Conservation (phyloP, 1,140 invertebrate species). For the Pseudomyrmex flavicornis region DNA sequence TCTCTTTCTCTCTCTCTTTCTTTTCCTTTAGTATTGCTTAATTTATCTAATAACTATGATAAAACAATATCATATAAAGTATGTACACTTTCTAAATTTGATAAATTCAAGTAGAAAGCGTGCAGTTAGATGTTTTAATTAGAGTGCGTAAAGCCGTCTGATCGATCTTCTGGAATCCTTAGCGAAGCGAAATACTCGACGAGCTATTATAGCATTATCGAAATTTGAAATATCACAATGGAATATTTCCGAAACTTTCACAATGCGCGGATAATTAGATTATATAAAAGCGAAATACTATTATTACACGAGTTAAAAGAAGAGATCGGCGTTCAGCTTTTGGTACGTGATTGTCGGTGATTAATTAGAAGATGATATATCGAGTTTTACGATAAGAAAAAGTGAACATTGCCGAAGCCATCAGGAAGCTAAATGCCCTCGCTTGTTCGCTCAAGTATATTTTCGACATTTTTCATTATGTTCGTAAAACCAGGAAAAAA, state of each 20-base stretch:
- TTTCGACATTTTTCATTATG: conserved; percentile 38
- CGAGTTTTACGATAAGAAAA: conserved; percentile 29
- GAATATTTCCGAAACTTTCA: conserved; percentile 17
- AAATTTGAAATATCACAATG: not conserved
- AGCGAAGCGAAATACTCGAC: not conserved
- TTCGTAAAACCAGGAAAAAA: not conserved
- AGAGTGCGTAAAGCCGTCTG: not conserved
- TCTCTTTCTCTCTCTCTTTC: no score
- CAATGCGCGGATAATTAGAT: conserved; percentile 40
- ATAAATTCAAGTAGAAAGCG: not conserved
- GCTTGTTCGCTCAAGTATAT: conserved; percentile 14
- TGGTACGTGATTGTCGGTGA: conserved; percentile 42
- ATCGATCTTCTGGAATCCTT: conserved; percentile 28
- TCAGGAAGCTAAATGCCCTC: conserved; percentile 6
- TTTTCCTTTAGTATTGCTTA: not conserved
- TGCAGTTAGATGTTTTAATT: not conserved
- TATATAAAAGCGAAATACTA: not conserved
- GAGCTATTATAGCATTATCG: not conserved
- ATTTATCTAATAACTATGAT: conserved; percentile 6
- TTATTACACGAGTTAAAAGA: not conserved
- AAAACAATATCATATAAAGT: no score
- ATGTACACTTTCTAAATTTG: conserved; percentile 1
- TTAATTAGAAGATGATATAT: conserved; percentile 43
- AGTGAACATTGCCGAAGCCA: conserved; percentile 5
- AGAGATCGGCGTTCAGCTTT: conserved; percentile 23